Conservation (phyloP, 2,797 vertebrate species). For the Sebastiscus tertius region DNA sequence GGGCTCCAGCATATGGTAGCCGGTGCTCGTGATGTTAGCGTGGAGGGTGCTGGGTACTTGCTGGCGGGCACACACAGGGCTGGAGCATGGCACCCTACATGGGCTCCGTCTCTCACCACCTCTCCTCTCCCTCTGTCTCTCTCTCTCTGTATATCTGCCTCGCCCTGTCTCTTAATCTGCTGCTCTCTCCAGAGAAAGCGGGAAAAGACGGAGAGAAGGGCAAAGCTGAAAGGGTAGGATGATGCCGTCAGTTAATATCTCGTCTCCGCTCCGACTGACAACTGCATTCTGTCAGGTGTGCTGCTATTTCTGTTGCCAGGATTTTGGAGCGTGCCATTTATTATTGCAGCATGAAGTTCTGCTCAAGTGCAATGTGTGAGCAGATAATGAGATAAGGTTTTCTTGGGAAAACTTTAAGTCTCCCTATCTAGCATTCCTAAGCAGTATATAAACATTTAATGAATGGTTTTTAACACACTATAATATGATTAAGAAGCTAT, state of each 20-base stretch:
- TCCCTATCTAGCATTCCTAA: not conserved
- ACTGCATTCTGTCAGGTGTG: slow-evolving; percentile 62
- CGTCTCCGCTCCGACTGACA: slow-evolving; percentile 45
- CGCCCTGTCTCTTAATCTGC: slow-evolving; percentile 18
- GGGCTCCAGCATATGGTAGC: slow-evolving; percentile 55
- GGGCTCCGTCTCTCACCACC: slow-evolving; percentile 23
- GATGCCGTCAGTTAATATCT: slow-evolving; percentile 56
- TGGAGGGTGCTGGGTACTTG: slow-evolving; percentile 31
- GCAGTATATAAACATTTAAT: not conserved
- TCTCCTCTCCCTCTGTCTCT: not conserved
- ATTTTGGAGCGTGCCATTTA: slow-evolving; percentile 11
- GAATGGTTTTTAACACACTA: not conserved
- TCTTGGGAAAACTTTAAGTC: not conserved
- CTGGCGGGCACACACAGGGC: slow-evolving; percentile 41
- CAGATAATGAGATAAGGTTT: slow-evolving; percentile 3
- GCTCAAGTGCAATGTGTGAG: not conserved
- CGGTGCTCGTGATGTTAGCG: slow-evolving; percentile 34
- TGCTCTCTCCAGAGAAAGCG: slow-evolving; percentile 24
- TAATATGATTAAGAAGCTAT: not conserved
- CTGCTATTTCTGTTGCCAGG: slow-evolving; percentile 44
- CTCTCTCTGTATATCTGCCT: slow-evolving; percentile 1
- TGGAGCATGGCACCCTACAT: slow-evolving; percentile 15
- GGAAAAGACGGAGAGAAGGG: slow-evolving; percentile 33
- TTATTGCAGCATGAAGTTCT: slow-evolving; percentile 38
- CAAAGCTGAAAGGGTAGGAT: slow-evolving; percentile 45